phyloP scores from a whole-genome alignment of 2,797 vertebrate genomes.

The Sebastes matsubarae region DNA sequence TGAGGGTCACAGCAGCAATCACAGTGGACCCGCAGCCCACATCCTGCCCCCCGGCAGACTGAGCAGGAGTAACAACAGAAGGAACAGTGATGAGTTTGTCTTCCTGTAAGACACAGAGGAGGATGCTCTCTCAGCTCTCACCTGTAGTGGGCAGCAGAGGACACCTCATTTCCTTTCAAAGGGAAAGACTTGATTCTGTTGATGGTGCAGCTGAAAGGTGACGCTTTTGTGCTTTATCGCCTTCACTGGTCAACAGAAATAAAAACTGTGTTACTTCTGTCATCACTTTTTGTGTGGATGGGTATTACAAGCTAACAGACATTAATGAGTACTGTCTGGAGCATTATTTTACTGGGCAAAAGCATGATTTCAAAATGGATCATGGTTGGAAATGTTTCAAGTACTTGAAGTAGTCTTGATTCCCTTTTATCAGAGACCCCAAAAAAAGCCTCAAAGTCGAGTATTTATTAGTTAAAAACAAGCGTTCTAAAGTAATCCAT shows the following conservation, averaged over 20 bases:
- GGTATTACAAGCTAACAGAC: slow-evolving; percentile 32
- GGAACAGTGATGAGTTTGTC: slow-evolving; percentile 90
- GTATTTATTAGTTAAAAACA: neutral
- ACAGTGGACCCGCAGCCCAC: slow-evolving; percentile 67
- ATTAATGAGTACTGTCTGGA: neutral
- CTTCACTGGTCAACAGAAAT: slow-evolving; percentile 14
- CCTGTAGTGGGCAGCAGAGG: slow-evolving; percentile 28
- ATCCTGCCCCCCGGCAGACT: slow-evolving; percentile 72
- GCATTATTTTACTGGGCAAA: neutral
- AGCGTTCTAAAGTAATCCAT: neutral
- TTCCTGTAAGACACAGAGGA: slow-evolving; percentile 81
- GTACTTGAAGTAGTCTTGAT: slow-evolving; percentile 28
- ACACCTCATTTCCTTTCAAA: slow-evolving; percentile 17
- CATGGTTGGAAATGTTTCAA: slow-evolving; percentile 16
- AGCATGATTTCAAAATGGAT: neutral
- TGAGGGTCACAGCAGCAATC: slow-evolving; percentile 79
- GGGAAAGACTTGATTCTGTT: slow-evolving; percentile 14
- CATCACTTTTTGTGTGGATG: slow-evolving; percentile 2
- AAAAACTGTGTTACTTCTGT: slow-evolving; percentile 6
- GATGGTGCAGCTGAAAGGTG: slow-evolving; percentile 3
- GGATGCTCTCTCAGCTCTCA: neutral
- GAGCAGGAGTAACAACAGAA: slow-evolving; percentile 74
- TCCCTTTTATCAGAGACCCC: slow-evolving; percentile 15
- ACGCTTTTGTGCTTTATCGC: slow-evolving; percentile 17
- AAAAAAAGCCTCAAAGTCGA: slow-evolving; percentile 9